A percentile compares a stretch with the other conserved stretches of the same genome.
phyloP scores from a whole-genome alignment of 2,888 invertebrate species.

The Acheta domesticus region DNA sequence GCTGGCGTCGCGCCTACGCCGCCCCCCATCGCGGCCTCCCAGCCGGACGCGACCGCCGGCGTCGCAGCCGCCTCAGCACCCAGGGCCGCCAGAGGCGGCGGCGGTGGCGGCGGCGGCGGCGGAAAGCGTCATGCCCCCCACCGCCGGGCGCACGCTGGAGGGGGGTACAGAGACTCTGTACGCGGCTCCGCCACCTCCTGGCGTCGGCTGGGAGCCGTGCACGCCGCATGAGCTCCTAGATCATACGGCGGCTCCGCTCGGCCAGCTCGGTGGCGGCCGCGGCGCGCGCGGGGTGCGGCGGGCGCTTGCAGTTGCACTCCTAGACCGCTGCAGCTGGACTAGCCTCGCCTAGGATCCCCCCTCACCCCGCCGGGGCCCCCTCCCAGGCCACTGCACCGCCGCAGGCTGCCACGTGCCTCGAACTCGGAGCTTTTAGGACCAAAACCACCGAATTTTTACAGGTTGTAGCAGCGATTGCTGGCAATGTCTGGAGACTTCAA shows the following conservation, averaged over 20 bases:
- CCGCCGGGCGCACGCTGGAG: neutral
- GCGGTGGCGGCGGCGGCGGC: neutral
- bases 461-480: neutral
- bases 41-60: neutral
- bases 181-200: constrained; percentile 1
- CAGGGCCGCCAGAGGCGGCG: neutral
- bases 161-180: neutral
- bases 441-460: neutral
- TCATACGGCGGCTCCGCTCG: neutral
- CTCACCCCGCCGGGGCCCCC: neutral
- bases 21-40: neutral
- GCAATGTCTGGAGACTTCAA: neutral
- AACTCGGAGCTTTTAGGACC: neutral
- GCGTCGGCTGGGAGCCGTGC: neutral
- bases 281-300: neutral
- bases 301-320: neutral
- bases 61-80: neutral
- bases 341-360: neutral
- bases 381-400: neutral
- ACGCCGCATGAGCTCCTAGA: neutral
- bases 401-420: neutral
- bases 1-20: neutral
- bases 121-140: neutral
- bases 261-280: neutral
- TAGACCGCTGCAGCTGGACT: neutral